Evolutionary conservation across 2,888 invertebrate genomes (phyloP).

Genomic region (Chironomus riparius): DNA sequence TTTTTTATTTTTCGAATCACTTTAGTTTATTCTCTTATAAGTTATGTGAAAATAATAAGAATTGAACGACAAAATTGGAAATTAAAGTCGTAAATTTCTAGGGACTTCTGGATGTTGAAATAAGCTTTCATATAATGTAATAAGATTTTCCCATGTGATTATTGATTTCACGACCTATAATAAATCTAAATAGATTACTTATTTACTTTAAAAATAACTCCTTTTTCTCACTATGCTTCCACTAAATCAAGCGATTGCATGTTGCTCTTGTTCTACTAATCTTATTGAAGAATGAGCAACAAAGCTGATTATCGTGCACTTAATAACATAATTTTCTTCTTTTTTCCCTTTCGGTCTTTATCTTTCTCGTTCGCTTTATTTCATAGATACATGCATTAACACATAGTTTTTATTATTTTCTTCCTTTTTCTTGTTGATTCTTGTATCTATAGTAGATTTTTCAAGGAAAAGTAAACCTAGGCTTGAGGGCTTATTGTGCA

Average conservation of each 20-base stretch:
- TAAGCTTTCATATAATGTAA: not conserved
- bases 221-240: not conserved
- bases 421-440: not conserved
- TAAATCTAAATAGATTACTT: too few relatives aligned
- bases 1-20: not conserved
- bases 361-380: too few relatives aligned
- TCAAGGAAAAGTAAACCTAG: too few relatives aligned
- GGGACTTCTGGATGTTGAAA: not conserved
- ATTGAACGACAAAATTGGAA: not conserved
- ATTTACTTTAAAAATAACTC: not conserved
- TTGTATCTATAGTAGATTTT: too few relatives aligned
- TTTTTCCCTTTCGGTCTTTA: not conserved
- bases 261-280: slow-evolving; percentile 12
- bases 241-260: not conserved
- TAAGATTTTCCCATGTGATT: not conserved
- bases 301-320: not conserved
- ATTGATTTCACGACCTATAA: not conserved
- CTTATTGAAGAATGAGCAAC: not conserved
- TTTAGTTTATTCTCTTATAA: not conserved
- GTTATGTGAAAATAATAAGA: not conserved
- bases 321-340: slow-evolving; percentile 19
- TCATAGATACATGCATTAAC: too few relatives aligned
- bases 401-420: not conserved
- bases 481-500: too few relatives aligned
- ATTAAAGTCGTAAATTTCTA: not conserved